Conservation (phyloP, 2,113 vertebrate species). For the Ellobius talpinus region DNA sequence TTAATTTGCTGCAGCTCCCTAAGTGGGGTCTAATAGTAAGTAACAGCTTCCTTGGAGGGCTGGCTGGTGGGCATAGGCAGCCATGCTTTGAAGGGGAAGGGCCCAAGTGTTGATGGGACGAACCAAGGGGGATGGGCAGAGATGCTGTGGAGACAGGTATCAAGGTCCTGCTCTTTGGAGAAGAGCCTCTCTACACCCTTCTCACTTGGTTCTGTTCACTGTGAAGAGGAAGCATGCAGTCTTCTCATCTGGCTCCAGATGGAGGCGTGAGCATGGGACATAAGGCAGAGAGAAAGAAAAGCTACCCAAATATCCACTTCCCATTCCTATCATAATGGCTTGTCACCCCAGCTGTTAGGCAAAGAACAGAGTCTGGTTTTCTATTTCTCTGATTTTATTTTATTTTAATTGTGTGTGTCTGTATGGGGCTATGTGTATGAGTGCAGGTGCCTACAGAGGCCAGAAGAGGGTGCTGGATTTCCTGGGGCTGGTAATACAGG, state of each 20-base stretch:
- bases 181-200: background rate
- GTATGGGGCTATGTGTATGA: background rate
- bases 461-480: background rate
- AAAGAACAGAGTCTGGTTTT: background rate
- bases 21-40: background rate
- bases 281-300: background rate
- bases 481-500: background rate
- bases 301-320: background rate
- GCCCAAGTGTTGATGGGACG: background rate
- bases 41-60: background rate
- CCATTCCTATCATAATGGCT: background rate
- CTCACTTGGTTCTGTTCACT: too few species aligned
- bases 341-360: fast-evolving
- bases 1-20: slow-evolving; percentile 73
- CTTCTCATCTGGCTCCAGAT: background rate
- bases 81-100: background rate
- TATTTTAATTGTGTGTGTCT: background rate
- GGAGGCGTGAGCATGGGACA: background rate
- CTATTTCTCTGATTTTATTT: background rate
- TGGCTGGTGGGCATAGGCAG: background rate
- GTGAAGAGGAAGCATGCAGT: background rate
- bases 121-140: background rate
- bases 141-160: background rate
- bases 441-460: background rate
- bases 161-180: background rate